phyloP scores from a whole-genome alignment of 2,888 invertebrate species.

The Pandemis heparana region DNA sequence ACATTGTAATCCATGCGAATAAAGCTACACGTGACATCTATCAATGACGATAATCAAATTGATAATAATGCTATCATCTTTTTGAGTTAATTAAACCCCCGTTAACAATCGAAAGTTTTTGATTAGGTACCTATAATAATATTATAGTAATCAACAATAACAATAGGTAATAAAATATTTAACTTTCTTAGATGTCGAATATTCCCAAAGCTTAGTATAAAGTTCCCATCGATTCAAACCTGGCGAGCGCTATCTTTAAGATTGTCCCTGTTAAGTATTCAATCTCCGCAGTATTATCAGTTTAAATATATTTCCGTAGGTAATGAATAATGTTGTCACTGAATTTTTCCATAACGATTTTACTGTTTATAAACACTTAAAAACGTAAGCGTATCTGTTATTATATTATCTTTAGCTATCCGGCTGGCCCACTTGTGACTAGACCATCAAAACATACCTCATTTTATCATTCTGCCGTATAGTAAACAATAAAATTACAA shows the following conservation, averaged over 20 bases:
- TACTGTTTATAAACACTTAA: not conserved
- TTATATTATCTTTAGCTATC: not conserved
- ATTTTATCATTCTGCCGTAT: not conserved
- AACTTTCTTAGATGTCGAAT: too few relatives aligned
- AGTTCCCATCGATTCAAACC: too few relatives aligned
- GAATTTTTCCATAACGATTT: not conserved
- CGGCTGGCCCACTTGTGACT: not conserved
- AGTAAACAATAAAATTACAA: constrained; percentile 1
- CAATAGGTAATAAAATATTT: too few relatives aligned
- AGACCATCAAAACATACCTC: not conserved
- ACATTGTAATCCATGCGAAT: too few relatives aligned
- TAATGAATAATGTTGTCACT: not conserved
- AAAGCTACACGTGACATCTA: too few relatives aligned
- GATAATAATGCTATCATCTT: not conserved
- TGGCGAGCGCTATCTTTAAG: too few relatives aligned
- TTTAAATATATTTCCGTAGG: not conserved
- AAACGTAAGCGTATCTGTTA: not conserved
- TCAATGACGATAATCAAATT: too few relatives aligned
- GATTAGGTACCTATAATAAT: not conserved
- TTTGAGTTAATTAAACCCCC: not conserved
- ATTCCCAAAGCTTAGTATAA: too few relatives aligned
- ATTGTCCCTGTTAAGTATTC: too few relatives aligned
- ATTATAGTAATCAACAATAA: too few relatives aligned
- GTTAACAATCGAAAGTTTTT: not conserved
- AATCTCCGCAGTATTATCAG: not conserved